Percentiles rank a stretch among this genome's conserved stretches.
phyloP scores from a whole-genome alignment of 2,797 vertebrate species.

The Eospalax fontanierii region DNA sequence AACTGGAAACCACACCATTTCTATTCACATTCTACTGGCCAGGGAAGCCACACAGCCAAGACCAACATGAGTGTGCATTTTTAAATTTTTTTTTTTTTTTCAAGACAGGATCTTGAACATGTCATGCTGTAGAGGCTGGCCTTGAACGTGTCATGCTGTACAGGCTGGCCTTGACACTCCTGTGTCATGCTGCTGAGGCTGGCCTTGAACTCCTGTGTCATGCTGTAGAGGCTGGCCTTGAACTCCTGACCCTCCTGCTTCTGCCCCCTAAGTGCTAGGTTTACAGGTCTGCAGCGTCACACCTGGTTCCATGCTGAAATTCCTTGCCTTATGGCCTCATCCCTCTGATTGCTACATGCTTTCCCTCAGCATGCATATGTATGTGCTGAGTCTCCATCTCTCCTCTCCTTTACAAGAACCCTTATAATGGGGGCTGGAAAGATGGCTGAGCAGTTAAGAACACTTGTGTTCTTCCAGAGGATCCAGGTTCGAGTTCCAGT shows the following conservation, averaged over 20 bases:
- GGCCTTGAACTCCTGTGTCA: background rate
- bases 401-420: background rate
- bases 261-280: background rate
- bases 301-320: background rate
- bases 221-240: background rate
- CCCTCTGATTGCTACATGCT: background rate
- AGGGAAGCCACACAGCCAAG: background rate
- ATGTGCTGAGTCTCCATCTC: background rate
- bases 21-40: background rate
- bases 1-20: background rate
- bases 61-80: background rate
- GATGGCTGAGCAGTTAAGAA: too few species aligned
- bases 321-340: background rate
- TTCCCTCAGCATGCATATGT: background rate
- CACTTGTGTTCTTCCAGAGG: too few species aligned
- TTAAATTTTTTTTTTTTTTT: background rate
- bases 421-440: background rate
- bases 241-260: background rate
- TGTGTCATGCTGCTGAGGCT: too few species aligned
- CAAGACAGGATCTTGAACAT: background rate
- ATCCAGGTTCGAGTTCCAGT: too few species aligned
- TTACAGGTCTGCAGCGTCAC: background rate
- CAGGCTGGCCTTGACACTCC: too few species aligned
- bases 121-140: background rate
- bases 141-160: too few species aligned